Conservation (phyloP, 2,797 vertebrate genomes). For the Valencia hispanica region DNA sequence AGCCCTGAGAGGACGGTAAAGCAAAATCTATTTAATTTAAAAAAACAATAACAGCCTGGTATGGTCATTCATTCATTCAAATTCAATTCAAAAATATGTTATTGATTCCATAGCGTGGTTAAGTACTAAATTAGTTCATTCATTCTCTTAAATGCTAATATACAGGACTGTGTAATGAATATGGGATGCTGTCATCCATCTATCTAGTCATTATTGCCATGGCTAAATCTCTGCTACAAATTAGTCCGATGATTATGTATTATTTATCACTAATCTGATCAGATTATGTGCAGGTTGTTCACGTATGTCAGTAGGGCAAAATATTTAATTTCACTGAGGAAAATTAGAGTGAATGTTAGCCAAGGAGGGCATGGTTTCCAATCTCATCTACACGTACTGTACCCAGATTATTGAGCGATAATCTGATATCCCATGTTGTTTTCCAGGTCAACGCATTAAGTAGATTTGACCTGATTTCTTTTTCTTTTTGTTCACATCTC, state of each 20-base stretch:
- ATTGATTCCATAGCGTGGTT: too few relatives aligned
- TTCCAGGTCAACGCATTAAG: constrained; percentile 18
- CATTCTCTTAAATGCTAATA: too few relatives aligned
- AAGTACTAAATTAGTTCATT: too few relatives aligned
- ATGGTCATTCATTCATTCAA: too few relatives aligned
- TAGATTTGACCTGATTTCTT: neutral
- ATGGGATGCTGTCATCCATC: too few relatives aligned
- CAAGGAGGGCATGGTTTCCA: neutral
- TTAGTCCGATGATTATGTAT: neutral
- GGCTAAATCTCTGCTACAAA: neutral
- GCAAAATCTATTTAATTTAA: too few relatives aligned
- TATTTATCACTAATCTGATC: neutral
- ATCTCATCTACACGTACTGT: neutral
- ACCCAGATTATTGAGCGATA: constrained; percentile 6
- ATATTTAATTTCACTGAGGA: neutral
- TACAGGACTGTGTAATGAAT: too few relatives aligned
- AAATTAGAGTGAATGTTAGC: neutral
- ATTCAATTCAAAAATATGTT: too few relatives aligned
- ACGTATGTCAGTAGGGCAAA: neutral
- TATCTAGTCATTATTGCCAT: neutral
- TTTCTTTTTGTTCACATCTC: neutral
- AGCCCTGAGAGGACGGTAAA: too few relatives aligned
- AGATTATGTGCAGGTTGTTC: neutral
- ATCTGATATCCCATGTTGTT: neutral
- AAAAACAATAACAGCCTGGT: too few relatives aligned